These are phyloP conservation scores for Apocheima hispidaria DNA, from an alignment of 2,888 invertebrate species.

Conservation along the genomic window DNA sequence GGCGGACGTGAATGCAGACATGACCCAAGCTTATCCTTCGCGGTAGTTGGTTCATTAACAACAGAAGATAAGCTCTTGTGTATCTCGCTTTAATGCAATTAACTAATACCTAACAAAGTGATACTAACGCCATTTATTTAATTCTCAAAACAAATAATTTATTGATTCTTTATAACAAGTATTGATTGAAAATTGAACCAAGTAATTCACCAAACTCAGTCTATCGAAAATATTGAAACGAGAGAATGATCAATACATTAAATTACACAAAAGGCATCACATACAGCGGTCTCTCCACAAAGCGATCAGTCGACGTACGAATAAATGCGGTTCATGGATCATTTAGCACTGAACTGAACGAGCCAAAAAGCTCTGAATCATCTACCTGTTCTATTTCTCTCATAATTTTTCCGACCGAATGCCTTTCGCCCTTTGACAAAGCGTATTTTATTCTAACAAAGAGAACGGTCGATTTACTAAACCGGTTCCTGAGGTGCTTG, in stretches of 20 bases:
- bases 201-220: constrained; percentile 11
- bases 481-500: constrained; percentile 28
- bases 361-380: constrained; percentile 39
- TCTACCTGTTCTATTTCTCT: constrained; percentile 40
- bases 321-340: constrained; percentile 32
- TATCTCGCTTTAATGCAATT: constrained; percentile 8
- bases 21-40: constrained; percentile 10
- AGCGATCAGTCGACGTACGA: constrained; percentile 22
- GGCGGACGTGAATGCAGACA: not conserved
- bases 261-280: constrained; percentile 21
- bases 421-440: constrained; percentile 38
- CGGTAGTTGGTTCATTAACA: not conserved
- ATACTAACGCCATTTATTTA: not conserved
- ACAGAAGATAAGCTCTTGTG: not conserved
- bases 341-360: constrained; percentile 33
- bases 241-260: constrained; percentile 11
- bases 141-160: no score
- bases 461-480: constrained; percentile 36
- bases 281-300: constrained; percentile 12
- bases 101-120: not conserved
- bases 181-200: not conserved
- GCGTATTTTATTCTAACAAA: constrained; percentile 41
- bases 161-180: no score
- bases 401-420: constrained; percentile 39
- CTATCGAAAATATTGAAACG: constrained; percentile 10